phyloP scores from a whole-genome alignment of 2,113 vertebrate species.

The Mohoua ochrocephala region DNA sequence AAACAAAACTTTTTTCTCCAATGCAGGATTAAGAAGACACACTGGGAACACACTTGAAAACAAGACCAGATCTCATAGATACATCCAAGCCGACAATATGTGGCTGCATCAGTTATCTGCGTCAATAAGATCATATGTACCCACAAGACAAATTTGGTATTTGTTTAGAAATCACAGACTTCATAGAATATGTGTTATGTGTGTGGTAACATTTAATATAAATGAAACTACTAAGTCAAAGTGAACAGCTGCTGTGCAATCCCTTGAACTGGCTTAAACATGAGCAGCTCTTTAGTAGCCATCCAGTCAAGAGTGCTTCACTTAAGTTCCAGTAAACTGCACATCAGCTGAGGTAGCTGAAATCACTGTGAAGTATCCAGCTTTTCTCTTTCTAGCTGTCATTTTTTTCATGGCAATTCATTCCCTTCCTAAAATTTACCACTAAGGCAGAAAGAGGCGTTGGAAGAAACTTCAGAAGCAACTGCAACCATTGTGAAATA shows the following conservation, averaged over 20 bases:
- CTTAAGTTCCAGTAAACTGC: neutral
- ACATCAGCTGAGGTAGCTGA: neutral
- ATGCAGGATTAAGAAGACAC: neutral
- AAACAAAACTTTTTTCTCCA: neutral
- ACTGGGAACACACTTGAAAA: neutral
- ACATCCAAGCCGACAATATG: neutral
- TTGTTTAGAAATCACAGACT: neutral
- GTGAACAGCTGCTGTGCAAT: neutral
- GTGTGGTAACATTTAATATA: neutral
- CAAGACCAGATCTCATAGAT: neutral
- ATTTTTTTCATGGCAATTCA: neutral
- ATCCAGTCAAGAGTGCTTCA: neutral
- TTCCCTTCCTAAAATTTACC: neutral
- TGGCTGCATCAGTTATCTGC: neutral
- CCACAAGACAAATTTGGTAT: neutral
- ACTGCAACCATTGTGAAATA: neutral
- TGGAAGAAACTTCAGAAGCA: neutral
- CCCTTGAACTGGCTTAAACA: neutral
- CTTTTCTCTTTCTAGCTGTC: neutral
- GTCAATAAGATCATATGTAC: neutral
- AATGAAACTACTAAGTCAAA: neutral
- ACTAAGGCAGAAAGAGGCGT: neutral
- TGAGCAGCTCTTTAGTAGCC: neutral
- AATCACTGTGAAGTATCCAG: neutral
- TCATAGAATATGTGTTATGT: neutral